Base-by-base conservation (phyloP, 1,140 invertebrate genomes). In the Drosophila auraria region DNA sequence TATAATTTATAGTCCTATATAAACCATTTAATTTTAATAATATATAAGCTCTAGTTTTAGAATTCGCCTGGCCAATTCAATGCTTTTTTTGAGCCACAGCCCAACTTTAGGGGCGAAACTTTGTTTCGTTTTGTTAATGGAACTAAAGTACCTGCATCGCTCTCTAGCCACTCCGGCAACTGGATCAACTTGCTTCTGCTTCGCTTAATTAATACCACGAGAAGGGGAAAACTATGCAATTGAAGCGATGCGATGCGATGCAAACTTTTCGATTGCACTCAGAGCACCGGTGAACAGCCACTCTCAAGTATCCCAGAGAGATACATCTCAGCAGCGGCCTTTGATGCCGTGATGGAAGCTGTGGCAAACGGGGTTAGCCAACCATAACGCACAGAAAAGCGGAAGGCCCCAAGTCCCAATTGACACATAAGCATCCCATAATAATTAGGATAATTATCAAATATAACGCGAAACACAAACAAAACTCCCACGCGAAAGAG, bases 121-220 rank as follows among this genome's bases (percentile, higher is more conserved):
- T 86, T 73, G 38, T 81, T 71, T 33, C 30, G 17, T 25, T 53
- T 58, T 15, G 44, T 53, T 58, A 51, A 71, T 69, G 44, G 30
- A 12, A 74, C 30, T 77, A 53, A 38, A 51, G 70, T 65, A 76
- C 79, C 82, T 86, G 78, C 40, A 61, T 56, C 53, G 70, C 74
- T 70, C 61, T 49, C 61, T 56, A 61, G 65, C 64, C 72, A 60
- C 69, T 65, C 30, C 59, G 54, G 53, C 79, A 75, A 66, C 50
- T 71, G 65, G 58, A 61, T 53, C 42, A 69, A 65, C 50, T 63
- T 66, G 47, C n/a, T 36, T 49, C 63, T 42, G 53, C 50, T 45
- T 59, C 73, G 63, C 70, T 83, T 87, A 87, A 87, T 87, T 87
- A 87, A 87, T 87, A 80, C 61, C 30, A 63, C 42, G 12, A 40